These are phyloP conservation scores for Ypsolopha scabrella DNA, from an alignment of 2,888 invertebrate genomes.

Conservation along the genomic window DNA sequence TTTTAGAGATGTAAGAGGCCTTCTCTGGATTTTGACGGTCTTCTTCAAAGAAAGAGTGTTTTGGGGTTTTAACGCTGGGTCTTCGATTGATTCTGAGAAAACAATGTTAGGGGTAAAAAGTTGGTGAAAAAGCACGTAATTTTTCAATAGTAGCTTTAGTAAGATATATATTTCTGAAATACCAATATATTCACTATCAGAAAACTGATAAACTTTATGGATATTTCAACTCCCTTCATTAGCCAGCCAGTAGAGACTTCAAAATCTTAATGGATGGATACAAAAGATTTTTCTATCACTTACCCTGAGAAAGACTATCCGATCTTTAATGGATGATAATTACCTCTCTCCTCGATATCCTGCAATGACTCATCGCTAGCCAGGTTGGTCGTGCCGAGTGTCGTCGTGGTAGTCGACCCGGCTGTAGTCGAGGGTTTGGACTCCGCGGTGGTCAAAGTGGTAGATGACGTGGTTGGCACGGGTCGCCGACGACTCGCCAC, in stretches of 20 bases:
- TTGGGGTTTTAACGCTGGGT: conserved; percentile 32
- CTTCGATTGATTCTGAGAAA: conserved; percentile 41
- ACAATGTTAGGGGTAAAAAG: neutral
- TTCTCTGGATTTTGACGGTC: conserved; percentile 36
- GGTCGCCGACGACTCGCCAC: conserved; percentile 42
- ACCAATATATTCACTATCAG: too few species aligned
- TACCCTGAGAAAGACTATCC: too few species aligned
- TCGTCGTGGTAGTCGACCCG: conserved; percentile 11
- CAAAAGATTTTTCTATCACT: too few species aligned
- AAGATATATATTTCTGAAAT: too few species aligned
- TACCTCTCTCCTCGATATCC: conserved; percentile 40
- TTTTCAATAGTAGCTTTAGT: too few species aligned
- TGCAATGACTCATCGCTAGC: conserved; percentile 48
- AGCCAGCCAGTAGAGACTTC: too few species aligned
- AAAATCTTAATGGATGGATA: too few species aligned
- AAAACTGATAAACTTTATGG: too few species aligned
- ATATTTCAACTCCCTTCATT: too few species aligned
- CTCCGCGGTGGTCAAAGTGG: conserved; percentile 14
- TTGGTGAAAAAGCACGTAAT: too few species aligned
- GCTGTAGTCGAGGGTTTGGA: neutral
- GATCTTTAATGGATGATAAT: neutral
- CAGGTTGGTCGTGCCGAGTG: conserved; percentile 20
- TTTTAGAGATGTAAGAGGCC: conserved; percentile 45
- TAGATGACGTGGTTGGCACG: conserved; percentile 14
- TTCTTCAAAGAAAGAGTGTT: conserved; percentile 16